Base-by-base conservation (phyloP, 2,797 vertebrate genomes). In the Lacerta viridis region DNA sequence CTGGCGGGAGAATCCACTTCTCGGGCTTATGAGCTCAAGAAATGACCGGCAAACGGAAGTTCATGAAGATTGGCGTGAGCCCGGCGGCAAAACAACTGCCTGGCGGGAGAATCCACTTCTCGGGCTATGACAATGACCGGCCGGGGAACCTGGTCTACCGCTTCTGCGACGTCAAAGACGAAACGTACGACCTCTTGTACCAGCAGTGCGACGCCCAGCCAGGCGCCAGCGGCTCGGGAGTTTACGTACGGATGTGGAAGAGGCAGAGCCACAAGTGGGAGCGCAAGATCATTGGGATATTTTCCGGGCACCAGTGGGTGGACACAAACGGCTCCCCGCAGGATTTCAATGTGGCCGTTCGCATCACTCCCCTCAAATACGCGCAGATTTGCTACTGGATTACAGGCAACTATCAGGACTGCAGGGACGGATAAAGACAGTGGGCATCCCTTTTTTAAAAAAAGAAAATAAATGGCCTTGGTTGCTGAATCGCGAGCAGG, bases 351-450 rank as follows among this genome's bases (percentile, higher is more conserved):
- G 99, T 99, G 17, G 99, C 99, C 0, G 99, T 99, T 91, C 98
- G 98, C 86, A 98, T 99, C 95, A 99, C 99, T 0, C 98, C 99
- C 27, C 98, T 99, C 25, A 99, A 99, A 95, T 99, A 99, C 0
- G 99, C 99, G 89, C 99, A 99, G 97, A 99, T 99, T 94, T 99
- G 99, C 97, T 99, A 98, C 91, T 99, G 99, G 99, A 99, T 99
- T 95, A 99, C 99, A 96, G 99, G 99, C 89, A 99, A 99, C 96
- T 99, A 99, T 93, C 95, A 98, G 95, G 98, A 99, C 93, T 99
- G 99, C 91, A 96, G 98, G 94, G 98, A 99, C 75, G 98, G 99
- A 3, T 99, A 95, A 98, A 66, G 27, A 88, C 61, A 20, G 0
- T 64, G 68, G 83, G 90, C 75, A 61, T 89, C 87, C 86, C 23